A percentile compares a stretch with the other conserved stretches of the same genome.
Conservation (phyloP, 1,140 invertebrate genomes). For the Microplitis demolitor region DNA sequence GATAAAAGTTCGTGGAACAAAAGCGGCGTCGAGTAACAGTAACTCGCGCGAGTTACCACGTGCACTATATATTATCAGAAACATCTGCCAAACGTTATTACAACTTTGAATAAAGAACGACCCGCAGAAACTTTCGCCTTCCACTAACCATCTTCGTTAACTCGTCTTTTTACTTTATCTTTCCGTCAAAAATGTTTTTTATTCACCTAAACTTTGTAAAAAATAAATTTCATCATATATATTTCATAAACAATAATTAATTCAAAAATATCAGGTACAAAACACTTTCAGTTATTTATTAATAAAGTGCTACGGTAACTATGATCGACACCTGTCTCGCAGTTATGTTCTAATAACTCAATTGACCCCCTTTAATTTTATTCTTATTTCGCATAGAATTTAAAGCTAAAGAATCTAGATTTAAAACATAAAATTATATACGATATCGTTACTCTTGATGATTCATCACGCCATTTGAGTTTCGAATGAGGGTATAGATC, state of each 20-base stretch:
- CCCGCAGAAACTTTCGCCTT: slow-evolving; percentile 20
- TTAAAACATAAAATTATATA: slow-evolving; percentile 16
- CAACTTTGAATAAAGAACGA: slow-evolving; percentile 61
- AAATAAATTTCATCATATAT: too few species aligned
- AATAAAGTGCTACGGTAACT: too few species aligned
- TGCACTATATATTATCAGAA: slow-evolving; percentile 55
- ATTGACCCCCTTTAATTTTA: background rate
- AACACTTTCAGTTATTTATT: too few species aligned
- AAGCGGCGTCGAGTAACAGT: slow-evolving; percentile 38
- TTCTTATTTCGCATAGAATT: background rate
- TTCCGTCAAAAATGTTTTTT: too few species aligned
- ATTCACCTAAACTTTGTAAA: too few species aligned
- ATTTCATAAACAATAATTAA: too few species aligned
- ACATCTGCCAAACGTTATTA: slow-evolving; percentile 64
- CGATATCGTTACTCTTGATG: slow-evolving; percentile 7
- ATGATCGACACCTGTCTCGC: too few species aligned
- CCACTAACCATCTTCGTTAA: background rate
- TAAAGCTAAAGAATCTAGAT: background rate
- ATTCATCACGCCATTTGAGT: slow-evolving; percentile 21
- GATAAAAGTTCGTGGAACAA: slow-evolving; percentile 61
- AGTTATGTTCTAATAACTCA: too few species aligned
- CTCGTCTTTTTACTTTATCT: background rate
- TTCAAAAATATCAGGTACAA: too few species aligned
- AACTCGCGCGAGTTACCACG: slow-evolving; percentile 27
- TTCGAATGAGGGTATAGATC: slow-evolving; percentile 16